These are phyloP conservation scores for Pongo pygmaeus DNA, from an alignment of 2,113 vertebrate genomes.

Conservation along the genomic window DNA sequence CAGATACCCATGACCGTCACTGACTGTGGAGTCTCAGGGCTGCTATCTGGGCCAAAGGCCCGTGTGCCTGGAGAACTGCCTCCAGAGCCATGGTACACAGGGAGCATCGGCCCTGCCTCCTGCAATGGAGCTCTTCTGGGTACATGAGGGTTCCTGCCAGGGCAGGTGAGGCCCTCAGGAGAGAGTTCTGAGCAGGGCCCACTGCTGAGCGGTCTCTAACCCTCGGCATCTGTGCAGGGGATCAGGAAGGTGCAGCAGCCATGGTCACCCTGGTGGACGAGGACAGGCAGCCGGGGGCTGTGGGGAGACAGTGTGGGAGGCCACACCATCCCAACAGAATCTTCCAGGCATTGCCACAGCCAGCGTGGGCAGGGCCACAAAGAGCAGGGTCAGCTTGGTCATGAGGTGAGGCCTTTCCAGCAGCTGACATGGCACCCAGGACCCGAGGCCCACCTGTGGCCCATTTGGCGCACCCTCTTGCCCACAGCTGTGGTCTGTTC, in stretches of 20 bases:
- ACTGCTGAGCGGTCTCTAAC: background rate
- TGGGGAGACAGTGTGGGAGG: background rate
- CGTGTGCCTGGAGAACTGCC: background rate
- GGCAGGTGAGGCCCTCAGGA: background rate
- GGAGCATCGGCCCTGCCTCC: background rate
- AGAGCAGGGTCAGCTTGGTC: background rate
- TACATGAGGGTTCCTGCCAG: background rate
- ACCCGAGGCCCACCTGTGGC: background rate
- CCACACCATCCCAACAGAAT: background rate
- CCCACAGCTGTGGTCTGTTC: background rate
- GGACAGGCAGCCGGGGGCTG: rapidly evolving
- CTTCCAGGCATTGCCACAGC: background rate
- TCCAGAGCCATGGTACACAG: rapidly evolving
- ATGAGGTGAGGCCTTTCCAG: background rate
- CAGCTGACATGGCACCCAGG: background rate
- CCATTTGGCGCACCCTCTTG: background rate
- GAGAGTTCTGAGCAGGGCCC: background rate
- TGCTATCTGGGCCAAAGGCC: background rate
- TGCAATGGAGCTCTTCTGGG: rapidly evolving
- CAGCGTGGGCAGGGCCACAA: background rate
- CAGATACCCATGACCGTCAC: too few relatives aligned
- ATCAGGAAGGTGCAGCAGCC: background rate
- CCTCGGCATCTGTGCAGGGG: rapidly evolving
- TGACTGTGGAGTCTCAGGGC: background rate
- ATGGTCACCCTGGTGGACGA: background rate